These are phyloP conservation scores for Junonia oenone DNA, from an alignment of 2,888 invertebrate species.

Conservation along the genomic window DNA sequence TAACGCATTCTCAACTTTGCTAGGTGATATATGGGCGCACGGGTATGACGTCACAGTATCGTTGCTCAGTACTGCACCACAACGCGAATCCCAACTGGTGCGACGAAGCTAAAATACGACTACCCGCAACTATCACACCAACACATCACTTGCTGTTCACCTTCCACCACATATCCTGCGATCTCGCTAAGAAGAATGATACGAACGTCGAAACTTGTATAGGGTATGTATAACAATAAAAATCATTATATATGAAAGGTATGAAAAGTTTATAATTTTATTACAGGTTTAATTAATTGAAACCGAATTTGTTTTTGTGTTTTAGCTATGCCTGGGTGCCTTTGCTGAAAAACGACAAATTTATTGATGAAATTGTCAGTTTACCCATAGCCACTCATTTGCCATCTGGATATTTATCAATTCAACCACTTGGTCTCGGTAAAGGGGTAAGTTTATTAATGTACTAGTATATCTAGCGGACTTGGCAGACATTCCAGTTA, in stretches of 20 bases:
- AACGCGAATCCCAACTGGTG: constrained; percentile 93
- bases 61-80: constrained; percentile 93
- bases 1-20: too few species aligned
- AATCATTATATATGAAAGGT: neutral
- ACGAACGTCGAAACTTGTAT: constrained; percentile 90
- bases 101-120: constrained; percentile 94
- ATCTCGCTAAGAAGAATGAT: constrained; percentile 88
- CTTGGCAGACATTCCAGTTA: too few species aligned
- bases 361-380: constrained; percentile 89
- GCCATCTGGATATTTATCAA: constrained; percentile 92
- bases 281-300: too few species aligned
- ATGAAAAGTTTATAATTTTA: too few species aligned
- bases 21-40: constrained; percentile 67
- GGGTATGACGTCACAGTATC: constrained; percentile 82
- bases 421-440: constrained; percentile 93
- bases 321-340: constrained; percentile 93
- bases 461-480: too few species aligned
- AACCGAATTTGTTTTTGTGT: too few species aligned
- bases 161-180: constrained; percentile 97
- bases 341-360: constrained; percentile 88
- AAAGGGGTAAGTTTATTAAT: constrained; percentile 93
- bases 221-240: constrained; percentile 71
- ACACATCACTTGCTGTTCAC: constrained; percentile 96
- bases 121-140: constrained; percentile 90
- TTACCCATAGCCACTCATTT: constrained; percentile 93